A percentile compares a stretch with the other conserved stretches of the same genome.
Evolutionary conservation across 2,797 vertebrate species (phyloP).

Genomic region (Periophthalmus magnuspinnatus): DNA sequence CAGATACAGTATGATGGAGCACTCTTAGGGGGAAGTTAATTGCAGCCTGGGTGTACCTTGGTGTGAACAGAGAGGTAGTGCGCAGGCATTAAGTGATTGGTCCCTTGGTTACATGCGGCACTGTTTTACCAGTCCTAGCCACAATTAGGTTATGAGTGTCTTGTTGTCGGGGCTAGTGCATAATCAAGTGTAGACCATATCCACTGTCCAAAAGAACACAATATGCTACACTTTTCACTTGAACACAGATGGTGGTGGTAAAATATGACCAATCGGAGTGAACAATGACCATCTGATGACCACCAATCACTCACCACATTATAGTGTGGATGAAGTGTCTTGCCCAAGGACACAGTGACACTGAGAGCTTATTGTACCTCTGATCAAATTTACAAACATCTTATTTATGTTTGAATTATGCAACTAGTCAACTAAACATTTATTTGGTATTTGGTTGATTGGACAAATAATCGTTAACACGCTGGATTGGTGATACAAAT

Average conservation of each 20-base stretch:
- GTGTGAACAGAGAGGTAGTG: constrained; percentile 49
- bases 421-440: too few relatives aligned
- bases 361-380: neutral
- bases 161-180: constrained; percentile 34
- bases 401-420: neutral
- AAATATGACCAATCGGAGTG: neutral
- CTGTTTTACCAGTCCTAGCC: constrained; percentile 41
- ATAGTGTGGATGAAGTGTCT: too few relatives aligned
- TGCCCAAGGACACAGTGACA: neutral
- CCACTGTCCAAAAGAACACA: too few relatives aligned
- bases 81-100: constrained; percentile 45
- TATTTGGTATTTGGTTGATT: too few relatives aligned
- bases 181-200: constrained; percentile 24
- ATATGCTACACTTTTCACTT: too few relatives aligned
- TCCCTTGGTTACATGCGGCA: constrained; percentile 33
- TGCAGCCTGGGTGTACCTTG: constrained; percentile 43
- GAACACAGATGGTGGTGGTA: neutral
- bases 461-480: too few relatives aligned
- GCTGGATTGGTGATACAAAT: neutral
- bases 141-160: constrained; percentile 30
- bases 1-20: constrained; percentile 69
- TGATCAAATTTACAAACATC: neutral
- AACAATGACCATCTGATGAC: neutral
- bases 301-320: neutral
- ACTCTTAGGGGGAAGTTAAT: constrained; percentile 71